A percentile compares a stretch with the other conserved stretches of the same genome.
Evolutionary conservation across 2,113 vertebrate species (phyloP).

Genomic region (Odobenus rosmarus): DNA sequence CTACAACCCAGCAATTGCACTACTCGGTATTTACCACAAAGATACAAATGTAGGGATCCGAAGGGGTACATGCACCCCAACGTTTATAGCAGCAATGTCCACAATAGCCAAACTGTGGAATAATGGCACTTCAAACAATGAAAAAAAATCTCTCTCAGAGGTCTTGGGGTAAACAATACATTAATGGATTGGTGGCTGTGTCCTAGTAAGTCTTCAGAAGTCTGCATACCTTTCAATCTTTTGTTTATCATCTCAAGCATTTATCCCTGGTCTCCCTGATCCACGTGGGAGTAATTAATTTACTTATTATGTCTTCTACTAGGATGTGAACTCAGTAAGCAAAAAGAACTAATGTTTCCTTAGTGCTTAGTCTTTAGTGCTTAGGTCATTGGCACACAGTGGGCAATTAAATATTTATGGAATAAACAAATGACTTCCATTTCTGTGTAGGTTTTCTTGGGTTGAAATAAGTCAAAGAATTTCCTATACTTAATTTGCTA

Average conservation of each 20-base stretch:
- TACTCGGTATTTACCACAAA: too few species aligned
- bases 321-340: background rate
- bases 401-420: constrained; percentile 37
- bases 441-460: background rate
- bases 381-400: background rate
- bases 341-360: background rate
- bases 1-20: too few species aligned
- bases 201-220: background rate
- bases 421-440: constrained; percentile 45
- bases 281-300: background rate
- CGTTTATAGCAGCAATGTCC: too few species aligned
- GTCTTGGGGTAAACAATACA: background rate
- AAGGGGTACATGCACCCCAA: too few species aligned
- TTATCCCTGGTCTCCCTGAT: background rate
- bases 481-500: constrained; percentile 19
- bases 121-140: background rate
- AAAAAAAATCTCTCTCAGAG: background rate
- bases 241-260: background rate
- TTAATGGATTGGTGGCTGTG: background rate
- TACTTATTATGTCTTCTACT: background rate
- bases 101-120: background rate
- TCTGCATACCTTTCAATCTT: background rate
- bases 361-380: background rate
- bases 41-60: too few species aligned
- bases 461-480: constrained; percentile 9